Conservation (phyloP, 2,797 vertebrate genomes). For the Euthynnus affinis region DNA sequence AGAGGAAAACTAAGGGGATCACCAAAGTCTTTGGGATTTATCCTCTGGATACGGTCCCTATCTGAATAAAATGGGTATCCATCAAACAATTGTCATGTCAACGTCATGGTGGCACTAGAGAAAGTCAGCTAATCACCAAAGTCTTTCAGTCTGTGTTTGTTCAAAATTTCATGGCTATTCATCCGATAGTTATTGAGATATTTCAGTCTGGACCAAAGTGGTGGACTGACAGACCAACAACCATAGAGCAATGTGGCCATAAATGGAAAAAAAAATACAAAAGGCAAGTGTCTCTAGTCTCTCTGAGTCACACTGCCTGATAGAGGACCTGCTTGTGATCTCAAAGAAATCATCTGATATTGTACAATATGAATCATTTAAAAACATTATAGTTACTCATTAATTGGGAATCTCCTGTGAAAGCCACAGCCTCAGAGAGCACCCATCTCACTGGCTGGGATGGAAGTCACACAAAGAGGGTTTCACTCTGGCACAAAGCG, state of each 20-base stretch:
- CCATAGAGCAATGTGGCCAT: background rate
- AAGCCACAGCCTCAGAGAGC: conserved; percentile 28
- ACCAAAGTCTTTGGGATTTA: no score
- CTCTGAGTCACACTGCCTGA: conserved; percentile 17
- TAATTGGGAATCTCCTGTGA: conserved; percentile 19
- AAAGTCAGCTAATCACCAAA: background rate
- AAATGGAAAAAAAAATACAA: conserved; percentile 26
- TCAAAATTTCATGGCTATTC: background rate
- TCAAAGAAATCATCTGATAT: conserved; percentile 45
- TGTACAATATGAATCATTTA: conserved; percentile 46
- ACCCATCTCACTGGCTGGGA: conserved; percentile 34
- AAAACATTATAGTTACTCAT: conserved; percentile 25
- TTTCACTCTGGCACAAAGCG: conserved; percentile 59
- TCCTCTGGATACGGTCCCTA: background rate
- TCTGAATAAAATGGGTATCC: background rate
- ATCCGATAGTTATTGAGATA: background rate
- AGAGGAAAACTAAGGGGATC: no score
- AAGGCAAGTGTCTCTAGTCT: conserved; percentile 25
- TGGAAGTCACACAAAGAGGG: conserved; percentile 58
- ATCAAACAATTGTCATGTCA: background rate
- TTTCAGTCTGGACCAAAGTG: background rate
- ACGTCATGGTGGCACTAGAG: background rate
- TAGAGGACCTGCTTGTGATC: background rate
- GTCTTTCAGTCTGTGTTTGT: background rate
- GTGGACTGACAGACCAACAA: background rate